Conservation (phyloP, 1,140 invertebrate species). For the Tetragonula clypearis region DNA sequence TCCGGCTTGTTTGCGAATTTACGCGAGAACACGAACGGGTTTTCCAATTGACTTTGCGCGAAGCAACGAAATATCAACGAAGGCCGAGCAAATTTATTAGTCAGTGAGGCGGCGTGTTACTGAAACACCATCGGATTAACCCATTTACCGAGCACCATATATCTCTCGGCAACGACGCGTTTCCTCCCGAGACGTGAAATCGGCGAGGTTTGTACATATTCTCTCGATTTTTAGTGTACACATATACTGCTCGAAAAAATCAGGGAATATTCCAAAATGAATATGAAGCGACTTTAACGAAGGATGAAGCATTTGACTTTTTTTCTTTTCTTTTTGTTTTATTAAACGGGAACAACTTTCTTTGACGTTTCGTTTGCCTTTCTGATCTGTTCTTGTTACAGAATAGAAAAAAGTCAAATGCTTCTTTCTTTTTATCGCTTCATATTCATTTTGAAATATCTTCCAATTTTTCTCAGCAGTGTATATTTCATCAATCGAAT, state of each 20-base stretch:
- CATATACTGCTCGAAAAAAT: too few species aligned
- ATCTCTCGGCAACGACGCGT: not conserved
- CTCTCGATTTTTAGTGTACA: not conserved
- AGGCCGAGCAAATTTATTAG: not conserved
- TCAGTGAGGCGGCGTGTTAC: not conserved
- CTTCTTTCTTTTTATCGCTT: too few species aligned
- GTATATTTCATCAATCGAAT: conserved; percentile 35
- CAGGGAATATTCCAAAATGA: too few species aligned
- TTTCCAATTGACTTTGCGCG: too few species aligned
- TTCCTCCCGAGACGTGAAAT: conserved; percentile 29
- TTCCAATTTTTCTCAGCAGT: too few species aligned
- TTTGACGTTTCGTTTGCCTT: too few species aligned
- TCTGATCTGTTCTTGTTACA: too few species aligned
- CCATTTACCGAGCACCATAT: conserved; percentile 10
- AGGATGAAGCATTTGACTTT: too few species aligned
- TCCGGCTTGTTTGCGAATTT: not conserved
- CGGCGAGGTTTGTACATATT: conserved; percentile 4
- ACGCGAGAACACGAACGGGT: not conserved
- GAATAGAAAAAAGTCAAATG: too few species aligned
- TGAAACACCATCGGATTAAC: conserved; percentile 19
- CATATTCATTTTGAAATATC: conserved; percentile 35
- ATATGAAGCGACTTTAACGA: too few species aligned
- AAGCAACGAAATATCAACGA: not conserved
- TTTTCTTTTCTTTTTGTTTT: too few species aligned
- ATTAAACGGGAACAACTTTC: too few species aligned